A percentile compares a stretch with the other conserved stretches of the same genome.
These are phyloP conservation scores for Balearica regulorum DNA, from an alignment of 2,797 vertebrate species.

Conservation along the genomic window DNA sequence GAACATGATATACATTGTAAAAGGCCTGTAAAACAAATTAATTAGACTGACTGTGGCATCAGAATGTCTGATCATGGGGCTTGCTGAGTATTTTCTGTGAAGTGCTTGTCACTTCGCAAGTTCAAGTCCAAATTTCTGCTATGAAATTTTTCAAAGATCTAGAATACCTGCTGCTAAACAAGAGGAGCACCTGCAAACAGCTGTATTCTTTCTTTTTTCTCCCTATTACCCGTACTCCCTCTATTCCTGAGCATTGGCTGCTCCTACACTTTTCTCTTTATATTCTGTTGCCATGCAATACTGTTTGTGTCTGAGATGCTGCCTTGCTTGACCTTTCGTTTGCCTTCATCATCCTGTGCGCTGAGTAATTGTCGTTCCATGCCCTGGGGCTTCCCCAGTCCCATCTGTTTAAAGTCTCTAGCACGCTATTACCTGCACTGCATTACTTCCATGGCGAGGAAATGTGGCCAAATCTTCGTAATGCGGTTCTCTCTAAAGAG, in stretches of 20 bases:
- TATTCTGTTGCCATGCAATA: neutral
- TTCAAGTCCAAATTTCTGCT: neutral
- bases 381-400: neutral
- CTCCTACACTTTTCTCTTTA: neutral
- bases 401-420: constrained; percentile 23
- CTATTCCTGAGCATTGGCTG: neutral
- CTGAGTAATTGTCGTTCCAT: neutral
- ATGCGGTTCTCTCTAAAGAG: neutral
- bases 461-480: neutral
- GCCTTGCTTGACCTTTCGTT: constrained; percentile 23
- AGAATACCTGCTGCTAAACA: constrained; percentile 1
- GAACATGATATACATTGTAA: neutral
- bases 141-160: constrained; percentile 1
- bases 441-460: neutral
- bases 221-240: neutral
- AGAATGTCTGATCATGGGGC: neutral
- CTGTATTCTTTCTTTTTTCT: neutral
- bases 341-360: neutral
- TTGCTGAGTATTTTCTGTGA: neutral
- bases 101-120: neutral
- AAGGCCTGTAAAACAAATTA: constrained; percentile 20
- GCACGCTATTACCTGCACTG: neutral
- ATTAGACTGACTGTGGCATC: neutral
- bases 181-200: neutral
- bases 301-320: neutral